Base-by-base conservation (phyloP, 1,140 invertebrate genomes). In the Drosophila funebris region DNA sequence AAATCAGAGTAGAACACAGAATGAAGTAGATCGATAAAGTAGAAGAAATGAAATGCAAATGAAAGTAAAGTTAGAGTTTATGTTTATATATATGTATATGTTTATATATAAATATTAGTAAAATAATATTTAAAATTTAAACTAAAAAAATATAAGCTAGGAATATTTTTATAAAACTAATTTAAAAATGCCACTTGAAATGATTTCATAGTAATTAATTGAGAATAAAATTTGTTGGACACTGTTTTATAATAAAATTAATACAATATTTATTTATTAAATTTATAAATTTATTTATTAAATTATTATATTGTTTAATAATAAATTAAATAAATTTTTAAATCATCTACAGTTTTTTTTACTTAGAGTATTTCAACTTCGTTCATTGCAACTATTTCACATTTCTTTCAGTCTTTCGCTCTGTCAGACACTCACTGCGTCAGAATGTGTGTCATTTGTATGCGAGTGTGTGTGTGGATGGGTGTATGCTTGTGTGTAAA, bases 401-500 rank as follows among this genome's bases (percentile, higher is more conserved):
- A 48, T 13, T n/a, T 14, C 9, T 31, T 69, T 58, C 8, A 27
- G 31, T 16, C 6, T 7, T 36, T 37, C 0, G 3, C 13, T 31
- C 6, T 9, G 20, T 67, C 44, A 22, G 20, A 56, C 8, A 9
- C 36, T 33, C 57, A 31, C 41, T 67, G 41, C 11, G 31, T 31
- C 29, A 31, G 29, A 31, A n/a, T n/a, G n/a, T n/a, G n/a, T 62
- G 41, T 64, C 60, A 31, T 39, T 50, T n/a, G 37, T 69, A 46
- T 50, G 24, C 29, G 60, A 56, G 37, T 20, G 22, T 74, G 24
- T 64, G 43, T 68, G 18, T n/a, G 37, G 36, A 20, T 24, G 36
- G 33, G 46, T 48, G 43, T 52, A 37, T 78, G 54, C 60, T 60
- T 73, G 61, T 74, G 67, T 73, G 82, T 87, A 87, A 87, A 87